Evolutionary conservation across 2,113 vertebrate species (phyloP), one percentile per base, ranked within the genome.

Genomic region (Lepus americanus): DNA sequence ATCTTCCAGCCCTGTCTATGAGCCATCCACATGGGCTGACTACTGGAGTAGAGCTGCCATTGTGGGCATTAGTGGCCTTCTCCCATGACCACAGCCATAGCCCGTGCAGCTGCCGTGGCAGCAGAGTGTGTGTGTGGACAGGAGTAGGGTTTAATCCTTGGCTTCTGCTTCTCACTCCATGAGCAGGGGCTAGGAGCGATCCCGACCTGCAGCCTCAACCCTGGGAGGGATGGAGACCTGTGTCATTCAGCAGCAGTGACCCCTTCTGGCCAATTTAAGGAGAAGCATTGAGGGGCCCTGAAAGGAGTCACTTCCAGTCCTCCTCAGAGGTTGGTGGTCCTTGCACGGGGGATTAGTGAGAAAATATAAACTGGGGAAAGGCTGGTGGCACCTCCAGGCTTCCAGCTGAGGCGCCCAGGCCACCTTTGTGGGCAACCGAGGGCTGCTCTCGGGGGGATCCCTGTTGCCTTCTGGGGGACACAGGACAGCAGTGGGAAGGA

Each of bases 181-280:
- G 98, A 98, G 98, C 98, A 98, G 98, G 98, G 98, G 98, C 98
- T 98, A 98, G 98, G 98, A 98, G 98, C 98, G 90, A 98, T 98
- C 98, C 98, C 98, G 98, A 98, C 97, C 98, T 98, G 98, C 98
- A 98, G 98, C 98, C 98, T 98, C 98, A 98, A 98, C 98, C 98
- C 98, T 98, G 98, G 98, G 98, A 98, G 98, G 98, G 98, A 98
- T 98, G 98, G 98, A 98, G 98, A 98, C 98, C 98, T 98, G 98
- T 98, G 98, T 98, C 98, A 98, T 98, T 98, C 98, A 98, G 97
- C 98, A 98, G 98, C 98, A 98, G 98, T 98, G 98, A 98, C 98
- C 98, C 98, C 98, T 98, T 98, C 98, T 98, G 98, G 98, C 98
- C 98, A 98, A 98, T 98, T 98, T 98, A 98, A 98, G 98, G 98